Base-by-base conservation (phyloP, 1,140 invertebrate species). In the Drosophila nasuta region DNA sequence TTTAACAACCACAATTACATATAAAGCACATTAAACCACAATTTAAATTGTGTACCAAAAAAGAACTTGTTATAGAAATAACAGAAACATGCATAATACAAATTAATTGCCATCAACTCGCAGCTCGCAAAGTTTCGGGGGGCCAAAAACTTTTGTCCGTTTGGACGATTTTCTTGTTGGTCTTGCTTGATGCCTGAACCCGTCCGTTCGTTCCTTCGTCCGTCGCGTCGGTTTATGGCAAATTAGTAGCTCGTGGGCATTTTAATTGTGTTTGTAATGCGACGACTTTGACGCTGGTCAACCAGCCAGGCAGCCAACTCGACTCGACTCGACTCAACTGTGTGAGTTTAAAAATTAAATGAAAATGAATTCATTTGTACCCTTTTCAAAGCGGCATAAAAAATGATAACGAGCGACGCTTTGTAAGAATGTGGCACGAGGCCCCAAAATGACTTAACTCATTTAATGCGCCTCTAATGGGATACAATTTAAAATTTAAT, bases 401-500 rank as follows among this genome's bases (percentile, higher is more conserved):
- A 71, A 86, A 75, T 82, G 77, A 69, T 88, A 71, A 71, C 60
- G 68, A 75, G 67, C 59, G 60, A 64, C 60, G 68, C 68, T 64
- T 75, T 64, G 60, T 65, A 80, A 89, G 83, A 77, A 38, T 75
- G 77, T 56, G 74, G 74, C 64, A 71, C 60, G 76, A 58, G 67
- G 70, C 54, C 64, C 45, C 74, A 74, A 75, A 90, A 85, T 81
- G 83, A 88, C 83, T 88, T 88, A 88, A 88, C 83, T 89, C 83
- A 89, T 88, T 88, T 88, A 88, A 89, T 85, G 86, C 83, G 81
- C 69, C 85, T 89, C 85, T 89, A 89, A 89, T 90, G 85, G 86
- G 85, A 81, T 85, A 86, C 86, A 89, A 89, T 89, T 89, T 89
- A 90, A 90, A 89, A 89, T 89, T 89, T 89, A 89, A 89, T 89